Conservation (phyloP, 2,113 vertebrate species). For the Henicopernis longicauda region DNA sequence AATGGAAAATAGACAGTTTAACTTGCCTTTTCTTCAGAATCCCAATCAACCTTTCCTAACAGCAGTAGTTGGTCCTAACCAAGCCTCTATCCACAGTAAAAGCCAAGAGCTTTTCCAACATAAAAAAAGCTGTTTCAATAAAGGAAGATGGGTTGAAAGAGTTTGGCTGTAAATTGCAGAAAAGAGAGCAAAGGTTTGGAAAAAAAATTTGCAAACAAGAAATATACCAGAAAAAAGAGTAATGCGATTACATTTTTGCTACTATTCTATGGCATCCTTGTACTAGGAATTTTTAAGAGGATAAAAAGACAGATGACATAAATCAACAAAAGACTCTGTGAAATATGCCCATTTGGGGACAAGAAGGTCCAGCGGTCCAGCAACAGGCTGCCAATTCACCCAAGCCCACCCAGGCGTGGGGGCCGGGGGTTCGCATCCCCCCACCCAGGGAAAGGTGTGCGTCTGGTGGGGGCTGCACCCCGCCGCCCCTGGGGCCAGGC, state of each 20-base stretch:
- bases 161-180: neutral
- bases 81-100: neutral
- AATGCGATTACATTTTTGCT: neutral
- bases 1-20: neutral
- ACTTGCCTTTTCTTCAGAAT: neutral
- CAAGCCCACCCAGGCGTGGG: neutral
- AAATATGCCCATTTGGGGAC: neutral
- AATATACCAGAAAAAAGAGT: neutral
- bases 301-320: neutral
- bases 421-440: rapidly evolving
- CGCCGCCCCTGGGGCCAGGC: neutral
- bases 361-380: neutral
- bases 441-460: rapidly evolving
- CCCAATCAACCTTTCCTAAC: neutral
- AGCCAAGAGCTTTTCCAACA: neutral
- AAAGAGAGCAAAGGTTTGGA: neutral
- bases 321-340: neutral
- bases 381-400: neutral
- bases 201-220: neutral
- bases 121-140: neutral
- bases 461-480: neutral
- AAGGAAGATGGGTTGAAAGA: neutral
- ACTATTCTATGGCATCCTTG: neutral
- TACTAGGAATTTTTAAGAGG: neutral
- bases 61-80: neutral